Evolutionary conservation across 2,113 vertebrate species (phyloP), one percentile per base, ranked within the genome.

Genomic region (Anhinga anhinga): DNA sequence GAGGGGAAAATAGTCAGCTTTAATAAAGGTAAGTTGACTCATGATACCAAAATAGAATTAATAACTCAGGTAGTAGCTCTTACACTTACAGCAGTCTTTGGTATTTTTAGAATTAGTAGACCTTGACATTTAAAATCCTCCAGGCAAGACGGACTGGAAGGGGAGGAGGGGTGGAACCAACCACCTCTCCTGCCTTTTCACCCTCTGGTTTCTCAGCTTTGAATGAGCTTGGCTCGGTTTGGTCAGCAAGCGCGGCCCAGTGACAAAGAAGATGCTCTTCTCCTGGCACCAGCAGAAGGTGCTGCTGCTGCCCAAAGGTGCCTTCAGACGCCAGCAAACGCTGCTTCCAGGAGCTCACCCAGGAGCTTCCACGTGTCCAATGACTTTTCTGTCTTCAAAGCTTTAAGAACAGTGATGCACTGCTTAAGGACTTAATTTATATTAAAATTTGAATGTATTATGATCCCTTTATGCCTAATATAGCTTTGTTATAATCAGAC

Each of bases 41-140:
- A 84, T 0, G 15, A 78, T 18, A 71, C n/a, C 78, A 61, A 89
- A 95, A 26, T 3, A 86, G 92, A 89, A 61, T 34, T 61, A 70
- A 34, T 78, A 88, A 87, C 65, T 62, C 70, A 82, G 90, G 95
- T 77, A 69, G 86, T 3, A 81, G 81, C 59, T 94, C 80, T 81
- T 50, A 82, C 30, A 59, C 86, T 79, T 63, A 73, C 3, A 83
- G 65, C 83, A 66, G 66, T 10, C 32, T 47, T 74, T 0, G 13
- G 22, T 79, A 87, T 92, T 91, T 91, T 93, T 82, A 93, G 82
- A 58, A 63, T 63, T 55, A 74, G 72, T 6, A 87, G 84, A 58
- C 17, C 61, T 34, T 70, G 65, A 42, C 61, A 74, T 87, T 85
- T 79, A 63, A 82, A 81, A 93, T 71, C 56, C 47, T 91, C 81